phyloP scores from a whole-genome alignment of 2,888 invertebrate species.

The Caenorhabditis sp. region DNA sequence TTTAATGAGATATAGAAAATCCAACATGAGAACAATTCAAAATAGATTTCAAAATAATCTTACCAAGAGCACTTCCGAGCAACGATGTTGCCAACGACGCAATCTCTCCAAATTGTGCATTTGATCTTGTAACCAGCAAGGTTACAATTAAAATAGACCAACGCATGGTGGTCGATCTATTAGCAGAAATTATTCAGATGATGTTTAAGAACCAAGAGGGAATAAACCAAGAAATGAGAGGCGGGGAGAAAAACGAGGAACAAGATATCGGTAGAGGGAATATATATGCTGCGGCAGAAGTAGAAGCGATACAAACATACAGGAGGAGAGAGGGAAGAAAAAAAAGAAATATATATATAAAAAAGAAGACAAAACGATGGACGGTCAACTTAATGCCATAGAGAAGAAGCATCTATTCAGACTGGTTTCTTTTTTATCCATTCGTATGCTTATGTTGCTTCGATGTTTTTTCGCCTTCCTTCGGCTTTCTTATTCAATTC shows the following conservation, averaged over 20 bases:
- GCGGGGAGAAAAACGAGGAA: constrained; percentile 14
- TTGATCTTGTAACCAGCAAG: not conserved
- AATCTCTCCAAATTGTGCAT: constrained; percentile 65
- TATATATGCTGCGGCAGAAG: not conserved
- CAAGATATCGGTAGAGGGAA: constrained; percentile 36
- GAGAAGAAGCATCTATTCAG: constrained; percentile 22
- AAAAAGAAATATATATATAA: not conserved
- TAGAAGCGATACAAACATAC: constrained; percentile 1
- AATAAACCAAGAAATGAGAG: not conserved
- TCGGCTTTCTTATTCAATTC: no score
- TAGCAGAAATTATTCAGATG: not conserved
- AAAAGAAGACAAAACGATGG: not conserved
- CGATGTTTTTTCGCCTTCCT: not conserved
- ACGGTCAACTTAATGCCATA: constrained; percentile 43
- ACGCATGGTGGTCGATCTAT: constrained; percentile 18
- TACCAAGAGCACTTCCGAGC: constrained; percentile 41
- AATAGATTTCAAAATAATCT: not conserved
- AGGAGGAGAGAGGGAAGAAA: no score
- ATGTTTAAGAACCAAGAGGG: constrained; percentile 3
- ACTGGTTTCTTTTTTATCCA: constrained; percentile 22
- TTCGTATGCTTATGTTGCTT: not conserved
- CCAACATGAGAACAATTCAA: not conserved
- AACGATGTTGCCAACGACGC: constrained; percentile 62
- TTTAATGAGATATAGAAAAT: not conserved
- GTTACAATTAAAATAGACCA: constrained; percentile 1